Percentiles rank a stretch among this genome's conserved stretches.
These are phyloP conservation scores for Mus spretus DNA, from an alignment of 2,797 vertebrate species.

Conservation along the genomic window DNA sequence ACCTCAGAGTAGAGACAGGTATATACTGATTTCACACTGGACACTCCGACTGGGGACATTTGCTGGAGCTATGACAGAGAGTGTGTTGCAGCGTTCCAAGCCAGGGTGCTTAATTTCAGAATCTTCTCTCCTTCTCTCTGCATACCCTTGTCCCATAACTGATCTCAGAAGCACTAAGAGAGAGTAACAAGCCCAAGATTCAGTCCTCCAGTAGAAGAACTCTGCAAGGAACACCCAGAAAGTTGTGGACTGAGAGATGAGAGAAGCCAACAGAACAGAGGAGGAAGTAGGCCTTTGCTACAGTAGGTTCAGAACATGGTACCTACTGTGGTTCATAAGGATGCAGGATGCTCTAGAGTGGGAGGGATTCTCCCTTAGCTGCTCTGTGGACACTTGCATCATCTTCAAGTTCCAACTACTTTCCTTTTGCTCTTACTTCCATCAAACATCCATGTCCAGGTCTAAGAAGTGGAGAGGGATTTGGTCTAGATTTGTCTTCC, in stretches of 20 bases:
- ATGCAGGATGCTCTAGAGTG: neutral
- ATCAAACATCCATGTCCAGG: neutral
- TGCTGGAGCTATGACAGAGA: neutral
- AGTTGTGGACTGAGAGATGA: neutral
- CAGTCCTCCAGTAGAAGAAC: neutral
- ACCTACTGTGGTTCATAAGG: neutral
- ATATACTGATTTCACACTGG: neutral
- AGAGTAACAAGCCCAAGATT: neutral
- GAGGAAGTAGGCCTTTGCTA: neutral
- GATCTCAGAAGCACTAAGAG: conserved; percentile 50
- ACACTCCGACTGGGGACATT: neutral
- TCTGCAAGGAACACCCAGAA: neutral
- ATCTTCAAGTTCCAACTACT: neutral
- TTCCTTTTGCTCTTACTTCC: conserved; percentile 21
- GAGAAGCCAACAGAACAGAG: neutral
- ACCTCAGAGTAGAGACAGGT: neutral
- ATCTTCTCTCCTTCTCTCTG: neutral
- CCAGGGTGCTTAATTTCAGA: conserved; percentile 24
- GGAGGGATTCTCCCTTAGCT: neutral
- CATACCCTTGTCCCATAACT: neutral
- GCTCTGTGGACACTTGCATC: neutral
- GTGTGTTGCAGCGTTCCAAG: neutral
- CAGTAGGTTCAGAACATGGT: neutral
- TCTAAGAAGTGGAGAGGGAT: neutral
- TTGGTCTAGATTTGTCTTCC: conserved; percentile 34